A percentile compares a stretch with the other conserved stretches of the same genome.
Conservation (phyloP, 2,888 invertebrate genomes). For the Nomada hirtipes region DNA sequence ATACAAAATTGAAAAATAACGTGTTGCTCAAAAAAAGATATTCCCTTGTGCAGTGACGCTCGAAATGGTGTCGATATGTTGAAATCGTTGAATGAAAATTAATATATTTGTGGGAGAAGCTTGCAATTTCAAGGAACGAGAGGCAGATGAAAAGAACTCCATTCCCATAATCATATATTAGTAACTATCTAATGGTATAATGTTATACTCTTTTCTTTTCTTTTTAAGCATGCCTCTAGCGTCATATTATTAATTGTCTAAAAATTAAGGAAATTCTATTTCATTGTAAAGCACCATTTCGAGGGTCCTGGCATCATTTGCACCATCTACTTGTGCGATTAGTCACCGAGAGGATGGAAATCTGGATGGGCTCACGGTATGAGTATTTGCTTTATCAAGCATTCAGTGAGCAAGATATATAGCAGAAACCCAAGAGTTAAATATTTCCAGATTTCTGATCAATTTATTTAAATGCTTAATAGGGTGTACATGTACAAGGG, state of each 20-base stretch:
- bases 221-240: no score
- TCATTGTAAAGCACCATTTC: slow-evolving; percentile 62
- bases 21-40: slow-evolving; percentile 23
- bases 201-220: no score
- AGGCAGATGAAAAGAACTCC: no score
- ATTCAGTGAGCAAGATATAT: slow-evolving; percentile 71
- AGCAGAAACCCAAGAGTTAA: slow-evolving; percentile 81
- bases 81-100: background rate
- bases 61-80: slow-evolving; percentile 43
- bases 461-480: slow-evolving; percentile 81
- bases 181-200: no score
- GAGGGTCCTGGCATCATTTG: slow-evolving; percentile 50
- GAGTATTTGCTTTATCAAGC: slow-evolving; percentile 66
- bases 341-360: slow-evolving; percentile 79
- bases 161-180: no score
- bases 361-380: slow-evolving; percentile 76
- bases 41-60: slow-evolving; percentile 39
- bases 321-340: slow-evolving; percentile 58
- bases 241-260: no score
- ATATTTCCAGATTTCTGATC: slow-evolving; percentile 82
- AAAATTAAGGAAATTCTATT: no score
- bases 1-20: slow-evolving; percentile 43
- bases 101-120: no score
- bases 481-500: slow-evolving; percentile 82
- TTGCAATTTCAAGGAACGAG: no score